Percentiles rank a stretch among this genome's conserved stretches.
These are phyloP conservation scores for Halictus ligatus DNA, from an alignment of 2,888 invertebrate genomes.

Conservation along the genomic window DNA sequence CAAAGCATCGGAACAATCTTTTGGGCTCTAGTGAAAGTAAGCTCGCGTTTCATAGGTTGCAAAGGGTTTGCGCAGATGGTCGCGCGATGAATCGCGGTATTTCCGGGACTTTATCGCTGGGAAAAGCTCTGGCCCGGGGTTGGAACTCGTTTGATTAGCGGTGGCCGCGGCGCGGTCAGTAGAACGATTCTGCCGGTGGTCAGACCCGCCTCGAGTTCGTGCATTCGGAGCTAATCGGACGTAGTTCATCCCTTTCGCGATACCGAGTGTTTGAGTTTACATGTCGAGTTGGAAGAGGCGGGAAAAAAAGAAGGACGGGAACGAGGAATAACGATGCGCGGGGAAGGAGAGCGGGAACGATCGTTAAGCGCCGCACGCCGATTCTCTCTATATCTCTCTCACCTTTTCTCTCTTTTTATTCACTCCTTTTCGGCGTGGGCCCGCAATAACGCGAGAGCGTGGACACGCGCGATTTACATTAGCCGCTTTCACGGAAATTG, in stretches of 20 bases:
- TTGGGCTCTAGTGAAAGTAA: background rate
- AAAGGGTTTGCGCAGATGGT: background rate
- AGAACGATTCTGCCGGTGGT: slow-evolving; percentile 72
- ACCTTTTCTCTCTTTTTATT: background rate
- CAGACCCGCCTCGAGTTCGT: slow-evolving; percentile 61
- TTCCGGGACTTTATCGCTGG: slow-evolving; percentile 51
- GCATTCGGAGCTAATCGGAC: slow-evolving; percentile 54
- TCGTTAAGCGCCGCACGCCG: slow-evolving; percentile 20
- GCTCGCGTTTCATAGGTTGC: background rate
- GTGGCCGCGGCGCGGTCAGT: slow-evolving; percentile 64
- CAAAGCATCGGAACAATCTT: background rate
- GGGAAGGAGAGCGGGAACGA: background rate
- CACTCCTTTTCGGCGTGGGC: background rate
- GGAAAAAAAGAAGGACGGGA: background rate
- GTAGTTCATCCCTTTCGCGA: slow-evolving; percentile 18
- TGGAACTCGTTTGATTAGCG: slow-evolving; percentile 58
- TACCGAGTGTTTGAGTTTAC: slow-evolving; percentile 35
- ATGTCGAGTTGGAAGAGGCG: slow-evolving; percentile 14
- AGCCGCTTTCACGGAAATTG: slow-evolving; percentile 20
- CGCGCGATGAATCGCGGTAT: slow-evolving; percentile 40
- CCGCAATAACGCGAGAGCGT: slow-evolving; percentile 3
- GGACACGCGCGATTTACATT: slow-evolving; percentile 22
- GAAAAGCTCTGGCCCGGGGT: slow-evolving; percentile 25
- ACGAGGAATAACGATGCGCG: slow-evolving; percentile 1
- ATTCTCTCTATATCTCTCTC: background rate